phyloP scores from a whole-genome alignment of 1,140 invertebrate genomes.

The Ruditapes philippinarum region DNA sequence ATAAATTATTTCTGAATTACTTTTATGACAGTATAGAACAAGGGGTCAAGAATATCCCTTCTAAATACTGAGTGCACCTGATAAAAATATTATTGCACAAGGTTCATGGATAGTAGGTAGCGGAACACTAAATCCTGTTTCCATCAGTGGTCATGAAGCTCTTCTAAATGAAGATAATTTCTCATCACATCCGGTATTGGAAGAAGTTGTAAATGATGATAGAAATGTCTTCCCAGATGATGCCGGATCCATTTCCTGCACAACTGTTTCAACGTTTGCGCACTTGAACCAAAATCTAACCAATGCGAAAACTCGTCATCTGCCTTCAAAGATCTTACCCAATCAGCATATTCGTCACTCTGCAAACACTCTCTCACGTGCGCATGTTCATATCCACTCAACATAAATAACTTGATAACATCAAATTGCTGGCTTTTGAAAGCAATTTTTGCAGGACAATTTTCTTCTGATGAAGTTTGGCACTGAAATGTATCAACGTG shows the following conservation, averaged over 20 bases:
- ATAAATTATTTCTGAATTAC: too few relatives aligned
- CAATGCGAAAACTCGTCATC: slow-evolving; percentile 68
- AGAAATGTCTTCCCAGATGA: slow-evolving; percentile 72
- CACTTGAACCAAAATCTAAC: slow-evolving; percentile 68
- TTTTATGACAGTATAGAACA: too few relatives aligned
- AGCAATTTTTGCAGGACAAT: slow-evolving; percentile 74
- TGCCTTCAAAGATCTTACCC: not conserved
- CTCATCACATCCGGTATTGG: slow-evolving; percentile 72
- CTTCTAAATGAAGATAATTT: slow-evolving; percentile 72
- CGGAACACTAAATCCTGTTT: too few relatives aligned
- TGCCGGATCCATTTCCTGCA: slow-evolving; percentile 78
- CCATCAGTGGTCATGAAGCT: slow-evolving; percentile 74
- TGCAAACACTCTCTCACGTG: slow-evolving; percentile 70
- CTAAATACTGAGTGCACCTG: too few relatives aligned
- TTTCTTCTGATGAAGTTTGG: not conserved
- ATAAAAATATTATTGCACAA: too few relatives aligned
- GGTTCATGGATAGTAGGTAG: too few relatives aligned
- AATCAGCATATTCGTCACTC: slow-evolving; percentile 48
- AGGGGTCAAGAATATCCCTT: too few relatives aligned
- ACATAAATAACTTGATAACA: slow-evolving; percentile 77
- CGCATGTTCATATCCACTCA: slow-evolving; percentile 76
- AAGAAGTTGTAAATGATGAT: slow-evolving; percentile 71
- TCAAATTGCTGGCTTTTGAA: slow-evolving; percentile 61
- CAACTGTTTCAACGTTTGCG: slow-evolving; percentile 72
- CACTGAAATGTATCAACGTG: slow-evolving; percentile 74